Evolutionary conservation across 2,113 vertebrate genomes (phyloP).

Genomic region (Thryonomys swinderianus): DNA sequence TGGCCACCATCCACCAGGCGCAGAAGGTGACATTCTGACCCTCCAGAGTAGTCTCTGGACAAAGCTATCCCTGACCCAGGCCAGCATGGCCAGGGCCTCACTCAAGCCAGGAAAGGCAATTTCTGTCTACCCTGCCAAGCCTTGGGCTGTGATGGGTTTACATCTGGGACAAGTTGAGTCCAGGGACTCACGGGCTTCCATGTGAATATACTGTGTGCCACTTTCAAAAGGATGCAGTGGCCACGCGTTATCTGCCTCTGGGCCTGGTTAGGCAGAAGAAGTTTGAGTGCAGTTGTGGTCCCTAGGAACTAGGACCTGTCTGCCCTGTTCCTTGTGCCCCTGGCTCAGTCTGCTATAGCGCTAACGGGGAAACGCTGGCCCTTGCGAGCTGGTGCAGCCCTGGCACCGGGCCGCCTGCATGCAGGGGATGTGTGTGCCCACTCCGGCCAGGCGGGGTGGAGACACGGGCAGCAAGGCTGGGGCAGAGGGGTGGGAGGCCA

Average conservation of each 20-base stretch:
- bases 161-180: neutral
- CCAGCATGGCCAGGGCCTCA: fast-evolving
- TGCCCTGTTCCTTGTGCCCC: neutral
- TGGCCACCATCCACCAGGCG: neutral
- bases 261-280: neutral
- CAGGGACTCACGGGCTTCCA: neutral
- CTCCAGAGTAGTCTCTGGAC: neutral
- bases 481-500: neutral
- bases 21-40: too few relatives aligned
- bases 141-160: fast-evolving
- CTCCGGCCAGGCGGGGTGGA: neutral
- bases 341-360: neutral
- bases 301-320: neutral
- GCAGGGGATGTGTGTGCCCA: constrained; percentile 71
- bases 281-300: neutral
- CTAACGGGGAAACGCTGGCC: neutral
- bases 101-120: fast-evolving
- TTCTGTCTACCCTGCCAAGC: neutral
- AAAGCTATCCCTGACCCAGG: fast-evolving
- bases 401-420: constrained; percentile 82
- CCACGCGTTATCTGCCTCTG: neutral
- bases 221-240: neutral
- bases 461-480: constrained; percentile 9
- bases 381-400: neutral
- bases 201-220: fast-evolving